Evolutionary conservation across 2,113 vertebrate genomes (phyloP).

Genomic region (Peromyscus leucopus): DNA sequence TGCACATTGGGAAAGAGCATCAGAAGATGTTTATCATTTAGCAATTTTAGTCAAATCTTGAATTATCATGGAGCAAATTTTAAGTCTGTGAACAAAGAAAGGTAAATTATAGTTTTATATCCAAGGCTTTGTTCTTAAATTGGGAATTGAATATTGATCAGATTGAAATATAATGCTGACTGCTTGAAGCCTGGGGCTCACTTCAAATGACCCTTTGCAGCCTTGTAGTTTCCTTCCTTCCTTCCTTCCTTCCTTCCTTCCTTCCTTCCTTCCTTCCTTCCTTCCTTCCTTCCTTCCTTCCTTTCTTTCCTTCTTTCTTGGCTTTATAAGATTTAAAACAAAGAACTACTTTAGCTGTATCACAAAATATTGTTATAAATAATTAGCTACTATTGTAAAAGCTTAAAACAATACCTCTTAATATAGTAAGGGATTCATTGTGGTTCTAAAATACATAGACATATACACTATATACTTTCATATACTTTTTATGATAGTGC

Average conservation of each 20-base stretch:
- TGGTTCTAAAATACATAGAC: slow-evolving; percentile 32
- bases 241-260: too few relatives aligned
- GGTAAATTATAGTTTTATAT: background rate
- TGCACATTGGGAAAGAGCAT: background rate
- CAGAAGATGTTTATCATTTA: background rate
- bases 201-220: slow-evolving; percentile 56
- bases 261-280: too few relatives aligned
- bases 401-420: slow-evolving; percentile 79
- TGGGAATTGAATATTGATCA: background rate
- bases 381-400: slow-evolving; percentile 68
- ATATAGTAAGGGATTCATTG: slow-evolving; percentile 51
- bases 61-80: background rate
- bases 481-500: background rate
- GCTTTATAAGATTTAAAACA: slow-evolving; percentile 72
- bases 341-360: slow-evolving; percentile 49
- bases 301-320: too few relatives aligned
- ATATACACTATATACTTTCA: slow-evolving; percentile 50
- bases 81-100: background rate
- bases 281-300: too few relatives aligned
- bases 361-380: slow-evolving; percentile 76
- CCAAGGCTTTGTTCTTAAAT: background rate
- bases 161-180: slow-evolving; percentile 22
- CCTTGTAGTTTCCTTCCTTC: slow-evolving; percentile 44
- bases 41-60: background rate
- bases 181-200: slow-evolving; percentile 14